A percentile compares a stretch with the other conserved stretches of the same genome.
Evolutionary conservation across 2,797 vertebrate species (phyloP).

Genomic region (Myotis planiceps): DNA sequence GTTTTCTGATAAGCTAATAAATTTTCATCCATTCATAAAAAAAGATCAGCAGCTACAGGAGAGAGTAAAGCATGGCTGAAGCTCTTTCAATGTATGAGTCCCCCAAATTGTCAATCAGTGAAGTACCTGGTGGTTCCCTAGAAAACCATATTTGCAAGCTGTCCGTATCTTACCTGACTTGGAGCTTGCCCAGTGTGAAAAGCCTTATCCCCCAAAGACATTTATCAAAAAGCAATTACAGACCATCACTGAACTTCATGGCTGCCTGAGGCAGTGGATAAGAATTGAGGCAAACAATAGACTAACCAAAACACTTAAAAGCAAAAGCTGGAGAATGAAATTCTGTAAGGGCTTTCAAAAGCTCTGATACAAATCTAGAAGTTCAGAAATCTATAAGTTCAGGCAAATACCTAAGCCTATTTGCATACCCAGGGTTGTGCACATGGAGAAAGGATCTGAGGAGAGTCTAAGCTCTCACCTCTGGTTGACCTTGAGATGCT

Average conservation of each 20-base stretch:
- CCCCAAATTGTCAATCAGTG: background rate
- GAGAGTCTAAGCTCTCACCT: background rate
- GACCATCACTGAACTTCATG: slow-evolving; percentile 30
- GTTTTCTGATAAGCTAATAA: background rate
- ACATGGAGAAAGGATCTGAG: background rate
- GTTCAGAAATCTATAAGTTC: slow-evolving; percentile 14
- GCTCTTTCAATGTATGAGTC: background rate
- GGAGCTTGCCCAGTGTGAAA: background rate
- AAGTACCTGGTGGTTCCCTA: background rate
- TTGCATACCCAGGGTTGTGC: background rate
- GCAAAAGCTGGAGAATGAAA: background rate
- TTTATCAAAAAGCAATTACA: slow-evolving; percentile 50
- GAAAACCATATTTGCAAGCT: slow-evolving; percentile 21
- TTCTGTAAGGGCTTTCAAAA: slow-evolving; percentile 17
- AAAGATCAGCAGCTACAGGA: background rate
- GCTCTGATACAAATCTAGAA: background rate
- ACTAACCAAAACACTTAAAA: slow-evolving; percentile 17
- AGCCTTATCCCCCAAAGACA: background rate
- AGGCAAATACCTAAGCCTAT: background rate
- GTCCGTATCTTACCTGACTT: slow-evolving; percentile 13
- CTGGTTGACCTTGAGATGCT: background rate
- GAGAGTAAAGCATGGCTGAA: background rate
- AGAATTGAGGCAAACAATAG: slow-evolving; percentile 39
- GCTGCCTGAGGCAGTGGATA: background rate
- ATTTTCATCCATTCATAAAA: background rate